Percentiles rank a stretch among this genome's conserved stretches.
These are phyloP conservation scores for Phylloscopus trochilus DNA, from an alignment of 2,113 vertebrate genomes.

Conservation along the genomic window DNA sequence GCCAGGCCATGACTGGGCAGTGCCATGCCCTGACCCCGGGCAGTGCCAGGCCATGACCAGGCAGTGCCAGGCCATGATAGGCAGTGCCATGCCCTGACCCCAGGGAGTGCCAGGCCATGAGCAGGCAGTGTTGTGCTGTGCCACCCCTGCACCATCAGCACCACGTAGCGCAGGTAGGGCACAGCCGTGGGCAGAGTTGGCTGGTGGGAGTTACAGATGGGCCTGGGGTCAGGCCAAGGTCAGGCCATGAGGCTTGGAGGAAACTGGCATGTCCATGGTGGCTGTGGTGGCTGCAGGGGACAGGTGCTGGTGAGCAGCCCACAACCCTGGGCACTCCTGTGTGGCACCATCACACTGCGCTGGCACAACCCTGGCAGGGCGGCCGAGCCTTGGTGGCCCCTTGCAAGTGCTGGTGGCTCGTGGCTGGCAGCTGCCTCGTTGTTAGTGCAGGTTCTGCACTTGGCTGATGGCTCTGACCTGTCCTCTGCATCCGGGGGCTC, in stretches of 20 bases:
- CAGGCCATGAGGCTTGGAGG: not conserved
- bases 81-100: not conserved
- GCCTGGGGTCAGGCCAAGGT: not conserved
- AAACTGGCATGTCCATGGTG: rapidly evolving
- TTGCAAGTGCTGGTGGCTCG: rapidly evolving
- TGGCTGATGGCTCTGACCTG: rapidly evolving
- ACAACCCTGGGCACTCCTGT: conserved; percentile 34
- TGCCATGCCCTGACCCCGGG: too few species aligned
- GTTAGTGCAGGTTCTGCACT: not conserved
- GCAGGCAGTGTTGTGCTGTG: not conserved
- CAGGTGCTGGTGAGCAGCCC: not conserved
- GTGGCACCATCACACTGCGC: rapidly evolving
- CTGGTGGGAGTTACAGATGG: not conserved
- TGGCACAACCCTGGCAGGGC: not conserved
- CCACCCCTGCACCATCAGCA: not conserved
- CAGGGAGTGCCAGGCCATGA: not conserved
- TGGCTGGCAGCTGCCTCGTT: not conserved
- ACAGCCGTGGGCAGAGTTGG: rapidly evolving
- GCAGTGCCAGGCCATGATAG: not conserved
- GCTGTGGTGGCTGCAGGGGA: not conserved
- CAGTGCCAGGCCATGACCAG: rapidly evolving
- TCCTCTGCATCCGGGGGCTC: not conserved
- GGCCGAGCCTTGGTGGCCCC: rapidly evolving
- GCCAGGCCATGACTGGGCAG: too few species aligned
- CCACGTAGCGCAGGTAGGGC: rapidly evolving